phyloP scores from a whole-genome alignment of 2,888 invertebrate genomes.

The Pocota personata region DNA sequence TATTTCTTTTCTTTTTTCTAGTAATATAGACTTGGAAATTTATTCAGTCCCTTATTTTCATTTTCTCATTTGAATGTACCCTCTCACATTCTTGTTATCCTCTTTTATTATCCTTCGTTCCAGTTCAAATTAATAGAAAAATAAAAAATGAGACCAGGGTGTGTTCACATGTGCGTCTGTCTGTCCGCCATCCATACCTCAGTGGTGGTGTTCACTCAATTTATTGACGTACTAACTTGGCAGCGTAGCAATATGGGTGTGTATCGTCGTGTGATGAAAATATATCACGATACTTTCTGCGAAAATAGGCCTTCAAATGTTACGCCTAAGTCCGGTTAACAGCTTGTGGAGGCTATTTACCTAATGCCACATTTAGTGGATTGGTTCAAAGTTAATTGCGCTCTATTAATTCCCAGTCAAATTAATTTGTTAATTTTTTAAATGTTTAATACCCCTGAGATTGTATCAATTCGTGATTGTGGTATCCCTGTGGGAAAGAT shows the following conservation, averaged over 20 bases:
- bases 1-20: neutral
- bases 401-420: slow-evolving; percentile 36
- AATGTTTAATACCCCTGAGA: slow-evolving; percentile 15
- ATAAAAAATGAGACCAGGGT: slow-evolving; percentile 20
- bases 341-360: neutral
- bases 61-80: neutral
- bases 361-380: too few species aligned
- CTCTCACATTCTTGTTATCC: neutral
- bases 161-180: slow-evolving; percentile 25
- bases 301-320: neutral
- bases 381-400: slow-evolving; percentile 29
- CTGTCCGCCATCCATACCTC: neutral
- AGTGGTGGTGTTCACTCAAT: neutral
- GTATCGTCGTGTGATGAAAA: neutral
- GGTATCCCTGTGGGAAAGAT: slow-evolving; percentile 13
- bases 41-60: neutral
- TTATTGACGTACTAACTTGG: slow-evolving; percentile 20
- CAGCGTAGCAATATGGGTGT: slow-evolving; percentile 5
- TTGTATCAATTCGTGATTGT: slow-evolving; percentile 15
- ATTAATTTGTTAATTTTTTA: slow-evolving; percentile 25
- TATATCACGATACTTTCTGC: neutral
- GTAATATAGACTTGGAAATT: neutral
- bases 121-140: neutral
- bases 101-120: neutral
- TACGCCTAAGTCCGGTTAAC: slow-evolving; percentile 8